Conservation (phyloP, 1,140 invertebrate genomes). For the Neomicropteryx cornuta region DNA sequence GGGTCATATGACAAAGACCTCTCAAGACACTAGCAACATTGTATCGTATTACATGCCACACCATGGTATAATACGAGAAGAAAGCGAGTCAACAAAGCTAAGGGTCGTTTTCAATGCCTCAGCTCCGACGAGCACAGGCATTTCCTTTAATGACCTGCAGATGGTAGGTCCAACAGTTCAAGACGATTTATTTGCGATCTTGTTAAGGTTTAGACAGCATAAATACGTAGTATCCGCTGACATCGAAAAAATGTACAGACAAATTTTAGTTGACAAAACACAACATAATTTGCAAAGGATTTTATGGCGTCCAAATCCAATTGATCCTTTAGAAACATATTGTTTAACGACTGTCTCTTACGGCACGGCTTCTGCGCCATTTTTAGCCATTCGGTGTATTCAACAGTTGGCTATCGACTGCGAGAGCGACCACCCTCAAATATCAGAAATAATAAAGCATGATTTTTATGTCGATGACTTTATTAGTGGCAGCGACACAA, state of each 20-base stretch:
- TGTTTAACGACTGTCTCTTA: conserved; percentile 17
- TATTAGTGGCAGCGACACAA: conserved; percentile 17
- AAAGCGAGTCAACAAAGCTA: conserved; percentile 19
- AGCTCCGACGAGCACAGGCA: conserved; percentile 16
- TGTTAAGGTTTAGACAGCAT: conserved; percentile 20
- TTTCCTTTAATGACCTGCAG: conserved; percentile 25
- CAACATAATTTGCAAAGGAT: conserved; percentile 20
- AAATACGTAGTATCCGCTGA: conserved; percentile 17
- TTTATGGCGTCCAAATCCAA: conserved; percentile 17
- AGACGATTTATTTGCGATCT: conserved; percentile 22
- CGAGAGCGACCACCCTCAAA: conserved; percentile 10
- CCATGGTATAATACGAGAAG: conserved; percentile 20
- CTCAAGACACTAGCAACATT: not conserved
- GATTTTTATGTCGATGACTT: conserved; percentile 39
- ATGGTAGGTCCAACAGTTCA: conserved; percentile 20
- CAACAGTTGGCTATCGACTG: conserved; percentile 12
- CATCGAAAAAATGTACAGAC: conserved; percentile 26
- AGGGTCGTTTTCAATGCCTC: conserved; percentile 29
- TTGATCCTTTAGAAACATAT: conserved; percentile 15
- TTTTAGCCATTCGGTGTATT: conserved; percentile 17
- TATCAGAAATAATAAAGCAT: conserved; percentile 12
- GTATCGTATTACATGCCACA: conserved; percentile 17
- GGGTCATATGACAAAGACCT: conserved; percentile 22
- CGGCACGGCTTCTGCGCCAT: conserved; percentile 18
- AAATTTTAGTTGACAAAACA: conserved; percentile 15